Evolutionary conservation across 2,888 invertebrate genomes (phyloP), one percentile per base, ranked within the genome.

Genomic region (Aphodius sticticus): DNA sequence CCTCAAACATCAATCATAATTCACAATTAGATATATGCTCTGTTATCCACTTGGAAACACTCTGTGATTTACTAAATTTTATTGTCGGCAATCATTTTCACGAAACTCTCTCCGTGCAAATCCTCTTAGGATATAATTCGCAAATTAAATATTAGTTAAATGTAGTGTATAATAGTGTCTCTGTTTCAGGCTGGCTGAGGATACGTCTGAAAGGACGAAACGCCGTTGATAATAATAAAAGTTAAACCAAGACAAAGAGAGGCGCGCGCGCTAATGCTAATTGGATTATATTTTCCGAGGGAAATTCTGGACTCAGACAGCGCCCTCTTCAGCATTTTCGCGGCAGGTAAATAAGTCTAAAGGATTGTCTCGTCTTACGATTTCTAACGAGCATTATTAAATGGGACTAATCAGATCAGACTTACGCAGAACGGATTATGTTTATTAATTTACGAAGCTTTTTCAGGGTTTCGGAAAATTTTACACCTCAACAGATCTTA

Each of bases 121-220:
- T 75, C 80, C 69, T 69, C 77, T 77, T 75, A 26, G 53, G 75
- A 75, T 12, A 69, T 80, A 80, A 80, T 77, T 80, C 76, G 75
- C 15, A 74, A 80, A 80, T 80, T 77, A 80, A 80, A 80, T 80
- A 80, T 80, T 75, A 77, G 80, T 76, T 77, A 77, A 80, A 80
- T 80, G 80, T 80, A 80, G 77, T 80, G 80, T 80, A 76, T 80
- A 80, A 80, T 76, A 69, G 38, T 35, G 76, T 69, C 53, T 53
- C 53, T 53, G 53, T 53, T 53, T 0, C 3, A 3, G 3, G 53
- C 53, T 12, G 3, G 53, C 53, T 26, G 53, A 9, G 53, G 53
- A 53, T 9, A 12, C 12, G 9, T 53, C 4, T 5, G 12, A 53
- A 12, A 53, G 53, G 53, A 5, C 7, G 9, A 53, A 12, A 53